A percentile compares a stretch with the other conserved stretches of the same genome.
These are phyloP conservation scores for Actinostola sp. DNA, from an alignment of 92 coral and sea anemone genomes.

Conservation along the genomic window DNA sequence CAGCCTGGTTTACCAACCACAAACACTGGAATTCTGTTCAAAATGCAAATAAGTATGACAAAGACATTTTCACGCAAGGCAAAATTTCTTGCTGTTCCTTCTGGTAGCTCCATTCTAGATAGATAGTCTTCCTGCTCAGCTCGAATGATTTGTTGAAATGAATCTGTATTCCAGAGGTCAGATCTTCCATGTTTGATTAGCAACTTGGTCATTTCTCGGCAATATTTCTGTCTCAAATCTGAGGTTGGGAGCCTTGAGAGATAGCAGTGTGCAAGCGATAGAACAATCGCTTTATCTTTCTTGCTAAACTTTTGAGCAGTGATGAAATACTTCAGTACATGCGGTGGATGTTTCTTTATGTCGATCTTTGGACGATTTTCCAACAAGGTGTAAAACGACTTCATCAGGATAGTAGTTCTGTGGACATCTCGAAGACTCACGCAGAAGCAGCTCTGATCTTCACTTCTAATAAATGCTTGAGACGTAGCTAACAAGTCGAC, in stretches of 20 bases:
- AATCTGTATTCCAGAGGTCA: conserved; percentile 2
- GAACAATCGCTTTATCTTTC: conserved; percentile 55
- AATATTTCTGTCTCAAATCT: conserved; percentile 59
- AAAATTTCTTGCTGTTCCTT: conserved; percentile 90
- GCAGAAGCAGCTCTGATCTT: conserved; percentile 71
- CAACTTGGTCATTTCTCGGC: conserved; percentile 47
- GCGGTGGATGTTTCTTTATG: conserved; percentile 5
- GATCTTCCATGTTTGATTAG: conserved; percentile 28
- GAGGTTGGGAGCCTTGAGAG: conserved; percentile 83
- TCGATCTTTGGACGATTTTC: conserved; percentile 31
- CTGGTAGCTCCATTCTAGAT: conserved; percentile 91
- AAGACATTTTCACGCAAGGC: conserved; percentile 97
- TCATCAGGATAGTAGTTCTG: conserved; percentile 70
- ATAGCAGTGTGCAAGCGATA: conserved; percentile 94
- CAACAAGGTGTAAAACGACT: conserved; percentile 65
- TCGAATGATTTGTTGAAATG: conserved; percentile 79
- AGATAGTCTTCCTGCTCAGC: conserved; percentile 92
- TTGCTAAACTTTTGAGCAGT: conserved; percentile 10
- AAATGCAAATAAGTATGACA: conserved; percentile 88
- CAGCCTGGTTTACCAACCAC: conserved; percentile 99
- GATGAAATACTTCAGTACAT: conserved; percentile 16
- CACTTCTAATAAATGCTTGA: conserved; percentile 70
- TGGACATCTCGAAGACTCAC: conserved; percentile 90
- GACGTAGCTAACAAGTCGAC: conserved; percentile 74
- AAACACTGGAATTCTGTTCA: conserved; percentile 90